Conservation (phyloP, 2,113 vertebrate species). For the Corynorhinus townsendii region DNA sequence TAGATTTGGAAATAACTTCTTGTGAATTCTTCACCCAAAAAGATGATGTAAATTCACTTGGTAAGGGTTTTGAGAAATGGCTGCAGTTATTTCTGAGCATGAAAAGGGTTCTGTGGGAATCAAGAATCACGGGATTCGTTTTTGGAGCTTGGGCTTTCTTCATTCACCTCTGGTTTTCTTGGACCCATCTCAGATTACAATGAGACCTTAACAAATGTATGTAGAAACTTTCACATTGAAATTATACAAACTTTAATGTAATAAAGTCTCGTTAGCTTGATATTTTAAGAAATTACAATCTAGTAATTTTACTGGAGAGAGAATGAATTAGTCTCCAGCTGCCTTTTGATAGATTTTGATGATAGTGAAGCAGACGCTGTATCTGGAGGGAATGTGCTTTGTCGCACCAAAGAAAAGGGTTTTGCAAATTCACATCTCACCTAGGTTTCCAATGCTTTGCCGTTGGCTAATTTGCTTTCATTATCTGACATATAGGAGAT, state of each 20-base stretch:
- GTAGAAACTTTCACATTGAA: conserved; percentile 52
- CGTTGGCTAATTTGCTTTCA: background rate
- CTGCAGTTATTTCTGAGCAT: background rate
- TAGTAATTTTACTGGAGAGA: background rate
- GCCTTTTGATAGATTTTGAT: background rate
- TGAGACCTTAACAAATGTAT: conserved; percentile 41
- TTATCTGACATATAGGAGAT: background rate
- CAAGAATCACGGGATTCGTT: background rate
- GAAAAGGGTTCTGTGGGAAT: background rate
- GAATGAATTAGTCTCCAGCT: background rate
- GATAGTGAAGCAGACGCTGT: background rate
- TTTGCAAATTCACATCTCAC: background rate
- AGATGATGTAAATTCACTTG: background rate
- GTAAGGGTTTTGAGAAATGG: background rate
- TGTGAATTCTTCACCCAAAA: background rate
- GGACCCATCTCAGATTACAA: conserved; percentile 15
- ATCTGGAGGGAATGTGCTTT: background rate
- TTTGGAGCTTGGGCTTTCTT: background rate
- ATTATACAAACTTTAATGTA: conserved; percentile 45
- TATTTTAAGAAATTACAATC: background rate
- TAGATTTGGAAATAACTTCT: background rate
- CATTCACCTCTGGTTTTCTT: background rate
- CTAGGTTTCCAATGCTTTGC: background rate
- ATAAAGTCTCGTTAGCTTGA: conserved; percentile 36
- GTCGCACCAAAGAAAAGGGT: conserved; percentile 14